Base-by-base conservation (phyloP, 2,113 vertebrate genomes). In the Gracilinanus agilis region DNA sequence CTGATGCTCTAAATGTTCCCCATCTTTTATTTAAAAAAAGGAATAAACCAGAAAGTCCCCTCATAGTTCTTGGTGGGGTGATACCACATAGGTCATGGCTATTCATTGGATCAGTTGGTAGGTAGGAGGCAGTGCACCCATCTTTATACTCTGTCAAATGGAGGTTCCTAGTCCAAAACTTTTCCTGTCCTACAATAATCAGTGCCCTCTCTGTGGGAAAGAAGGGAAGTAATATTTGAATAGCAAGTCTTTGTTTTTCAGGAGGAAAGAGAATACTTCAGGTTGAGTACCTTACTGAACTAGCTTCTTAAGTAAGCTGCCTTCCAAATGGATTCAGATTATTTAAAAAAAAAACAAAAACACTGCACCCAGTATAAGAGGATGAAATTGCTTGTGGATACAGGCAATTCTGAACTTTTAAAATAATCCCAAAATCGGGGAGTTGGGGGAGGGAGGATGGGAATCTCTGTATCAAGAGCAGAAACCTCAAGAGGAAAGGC, bases 301-400 rank as follows among this genome's bases (percentile, higher is more conserved):
- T 61, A 58, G 54, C 24, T 55, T 91, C 44, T 88, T 44, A 92
- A 94, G 93, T 83, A 11, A 54, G 55, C 92, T 89, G 24, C 90
- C 94, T 95, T 92, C 91, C 75, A 90, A 88, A 89, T n/a, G 75
- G 44, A 91, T 44, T 53, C 40, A 58, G 1, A 44, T 56, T 93
- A 91, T 94, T 89, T 54, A 61, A 95, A 95, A 75, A 90, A 55
- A 61, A 95, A 95, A 75, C 44, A 94, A 96, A 61, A 34, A 29
- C 5, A 88, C 91, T 92, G 53, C 83, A 90, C 58, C 93, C 90
- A 2, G 88, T 92, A 92, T 61, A 83, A 56, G 94, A 91, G 9
- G 12, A 25, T 56, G 56, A 10, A 93, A 89, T 29, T 94, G 53
- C 55, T 83, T 95, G 61, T 88, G 90, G 75, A 90, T 53, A n/a